Conservation (phyloP, 2,797 vertebrate species). For the Urocyon cinereoargenteus region DNA sequence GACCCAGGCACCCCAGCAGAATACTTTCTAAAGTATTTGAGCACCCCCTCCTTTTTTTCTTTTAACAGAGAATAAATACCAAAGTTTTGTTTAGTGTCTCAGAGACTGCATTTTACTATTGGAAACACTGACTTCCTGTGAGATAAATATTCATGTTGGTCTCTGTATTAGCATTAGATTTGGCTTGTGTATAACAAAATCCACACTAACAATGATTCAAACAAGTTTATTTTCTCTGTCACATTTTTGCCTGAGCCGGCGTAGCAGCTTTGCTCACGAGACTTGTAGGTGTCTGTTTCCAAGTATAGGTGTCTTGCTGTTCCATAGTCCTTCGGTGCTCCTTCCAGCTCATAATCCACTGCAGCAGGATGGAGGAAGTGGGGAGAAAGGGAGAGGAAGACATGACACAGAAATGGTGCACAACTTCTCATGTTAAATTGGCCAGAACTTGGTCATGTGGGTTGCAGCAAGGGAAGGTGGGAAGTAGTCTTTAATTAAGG, state of each 20-base stretch:
- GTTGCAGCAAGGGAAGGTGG: not conserved
- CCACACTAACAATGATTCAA: not conserved
- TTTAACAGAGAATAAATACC: not conserved
- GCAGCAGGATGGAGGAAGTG: not conserved
- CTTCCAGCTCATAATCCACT: not conserved
- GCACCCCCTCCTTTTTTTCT: not conserved
- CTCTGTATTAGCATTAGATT: not conserved
- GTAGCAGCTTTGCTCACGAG: not conserved
- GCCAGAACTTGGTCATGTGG: not conserved
- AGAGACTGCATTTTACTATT: not conserved
- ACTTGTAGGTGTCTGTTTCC: not conserved
- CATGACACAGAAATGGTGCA: not conserved
- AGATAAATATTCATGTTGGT: not conserved
- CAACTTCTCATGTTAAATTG: not conserved
- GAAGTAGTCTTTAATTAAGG: not conserved
- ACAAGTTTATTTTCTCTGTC: not conserved
- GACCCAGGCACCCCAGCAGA: not conserved
- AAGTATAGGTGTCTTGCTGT: not conserved
- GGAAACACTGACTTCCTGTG: not conserved
- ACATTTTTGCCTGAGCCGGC: not conserved
- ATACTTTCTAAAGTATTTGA: not conserved
- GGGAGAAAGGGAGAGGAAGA: not conserved
- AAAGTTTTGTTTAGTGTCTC: not conserved
- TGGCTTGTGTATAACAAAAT: not conserved
- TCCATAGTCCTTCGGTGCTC: not conserved